phyloP scores from a whole-genome alignment of 2,113 vertebrate genomes.

The Bos taurus region DNA sequence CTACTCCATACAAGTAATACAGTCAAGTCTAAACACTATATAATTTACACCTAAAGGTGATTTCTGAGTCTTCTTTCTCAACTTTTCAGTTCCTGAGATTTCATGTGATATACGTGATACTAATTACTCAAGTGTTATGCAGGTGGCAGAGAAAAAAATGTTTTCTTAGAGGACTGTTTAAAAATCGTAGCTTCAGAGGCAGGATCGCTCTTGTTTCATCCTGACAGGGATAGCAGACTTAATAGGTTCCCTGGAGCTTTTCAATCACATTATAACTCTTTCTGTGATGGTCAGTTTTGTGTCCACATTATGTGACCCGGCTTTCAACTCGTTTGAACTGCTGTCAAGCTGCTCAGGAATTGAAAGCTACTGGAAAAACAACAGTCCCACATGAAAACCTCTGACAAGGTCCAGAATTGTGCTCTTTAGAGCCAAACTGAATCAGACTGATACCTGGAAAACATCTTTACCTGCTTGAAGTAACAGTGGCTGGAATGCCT shows the following conservation, averaged over 20 bases:
- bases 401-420: constrained; percentile 4
- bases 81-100: not conserved
- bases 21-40: not conserved
- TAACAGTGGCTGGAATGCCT: not conserved
- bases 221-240: constrained; percentile 40
- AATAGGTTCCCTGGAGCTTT: constrained; percentile 58
- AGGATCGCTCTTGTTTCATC: constrained; percentile 31
- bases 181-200: not conserved
- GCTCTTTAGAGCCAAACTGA: not conserved
- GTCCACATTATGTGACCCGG: constrained; percentile 42
- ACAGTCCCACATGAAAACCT: not conserved
- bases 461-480: constrained; percentile 27
- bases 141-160: not conserved
- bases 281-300: constrained; percentile 52
- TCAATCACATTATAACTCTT: constrained; percentile 54
- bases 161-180: constrained; percentile 32
- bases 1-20: not conserved
- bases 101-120: not conserved
- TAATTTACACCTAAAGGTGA: not conserved
- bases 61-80: constrained; percentile 6
- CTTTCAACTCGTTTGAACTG: constrained; percentile 41
- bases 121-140: not conserved
- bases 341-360: not conserved
- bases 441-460: constrained; percentile 22
- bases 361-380: constrained; percentile 19